Evolutionary conservation across 2,797 vertebrate species (phyloP).

Genomic region (Momotus momota): DNA sequence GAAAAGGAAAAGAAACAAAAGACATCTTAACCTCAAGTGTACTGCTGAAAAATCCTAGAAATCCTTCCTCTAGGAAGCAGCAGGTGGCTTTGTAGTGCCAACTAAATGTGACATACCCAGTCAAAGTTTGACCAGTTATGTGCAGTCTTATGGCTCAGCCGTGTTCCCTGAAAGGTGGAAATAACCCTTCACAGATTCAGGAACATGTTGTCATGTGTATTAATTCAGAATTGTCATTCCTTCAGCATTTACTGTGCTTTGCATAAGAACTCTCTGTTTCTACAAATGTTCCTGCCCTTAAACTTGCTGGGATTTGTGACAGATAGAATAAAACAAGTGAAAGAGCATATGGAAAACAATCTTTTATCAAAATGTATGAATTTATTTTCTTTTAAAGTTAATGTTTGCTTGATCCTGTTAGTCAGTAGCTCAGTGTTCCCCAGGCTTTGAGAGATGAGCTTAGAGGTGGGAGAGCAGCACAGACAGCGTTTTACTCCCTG

Average conservation of each 20-base stretch:
- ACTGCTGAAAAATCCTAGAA: not conserved
- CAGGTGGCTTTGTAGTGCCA: not conserved
- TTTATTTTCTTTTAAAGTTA: not conserved
- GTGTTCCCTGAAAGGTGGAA: not conserved
- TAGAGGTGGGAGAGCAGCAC: not conserved
- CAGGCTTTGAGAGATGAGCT: not conserved
- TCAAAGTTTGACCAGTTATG: not conserved
- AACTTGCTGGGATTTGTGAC: not conserved
- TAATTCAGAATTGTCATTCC: not conserved
- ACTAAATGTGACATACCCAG: not conserved
- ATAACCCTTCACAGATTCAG: not conserved
- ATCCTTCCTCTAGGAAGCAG: not conserved
- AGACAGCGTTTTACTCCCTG: not conserved
- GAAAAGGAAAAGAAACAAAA: not conserved
- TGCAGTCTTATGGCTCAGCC: not conserved
- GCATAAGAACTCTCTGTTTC: not conserved
- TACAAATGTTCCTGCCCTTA: not conserved
- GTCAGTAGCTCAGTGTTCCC: not conserved
- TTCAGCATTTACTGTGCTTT: not conserved
- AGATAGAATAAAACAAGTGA: not conserved
- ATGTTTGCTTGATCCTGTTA: not conserved
- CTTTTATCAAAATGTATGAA: not conserved
- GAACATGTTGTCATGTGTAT: rapidly evolving
- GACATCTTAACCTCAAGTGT: not conserved
- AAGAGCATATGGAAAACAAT: not conserved